Evolutionary conservation across 30 jellyfish, hydroid and myxozoan species (phyloP).

Genomic region (Pelagia noctiluca): DNA sequence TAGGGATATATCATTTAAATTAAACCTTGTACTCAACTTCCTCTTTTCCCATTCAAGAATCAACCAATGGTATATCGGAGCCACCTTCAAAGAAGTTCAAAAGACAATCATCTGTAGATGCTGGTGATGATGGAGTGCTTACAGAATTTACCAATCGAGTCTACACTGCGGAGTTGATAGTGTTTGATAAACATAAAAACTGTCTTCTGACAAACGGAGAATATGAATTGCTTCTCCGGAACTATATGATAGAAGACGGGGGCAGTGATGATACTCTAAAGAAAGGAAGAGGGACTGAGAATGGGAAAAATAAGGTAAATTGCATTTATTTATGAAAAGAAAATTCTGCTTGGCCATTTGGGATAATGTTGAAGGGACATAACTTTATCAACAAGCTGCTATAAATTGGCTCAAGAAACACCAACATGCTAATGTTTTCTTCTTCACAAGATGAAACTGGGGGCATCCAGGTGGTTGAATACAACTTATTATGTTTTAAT

Average conservation of each 20-base stretch:
- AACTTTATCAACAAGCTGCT: too few relatives aligned
- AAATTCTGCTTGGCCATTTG: too few relatives aligned
- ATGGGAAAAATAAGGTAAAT: constrained; percentile 76
- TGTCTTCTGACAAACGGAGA: constrained; percentile 91
- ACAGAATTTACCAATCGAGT: constrained; percentile 55
- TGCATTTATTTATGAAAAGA: too few relatives aligned
- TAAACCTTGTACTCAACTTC: too few relatives aligned
- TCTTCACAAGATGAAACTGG: too few relatives aligned
- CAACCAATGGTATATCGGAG: constrained; percentile 48
- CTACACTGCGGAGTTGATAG: constrained; percentile 89
- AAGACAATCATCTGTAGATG: constrained; percentile 27
- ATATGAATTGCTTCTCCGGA: constrained; percentile 90
- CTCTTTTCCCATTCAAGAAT: not conserved
- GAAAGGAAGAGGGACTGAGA: constrained; percentile 77
- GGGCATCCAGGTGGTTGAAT: too few relatives aligned
- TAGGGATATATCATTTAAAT: too few relatives aligned
- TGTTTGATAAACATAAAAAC: constrained; percentile 87
- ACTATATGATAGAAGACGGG: constrained; percentile 53
- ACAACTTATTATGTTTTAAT: too few relatives aligned
- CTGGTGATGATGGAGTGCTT: constrained; percentile 8
- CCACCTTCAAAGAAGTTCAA: constrained; percentile 84
- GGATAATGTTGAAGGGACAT: too few relatives aligned
- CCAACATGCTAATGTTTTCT: too few relatives aligned
- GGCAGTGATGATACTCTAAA: constrained; percentile 47
- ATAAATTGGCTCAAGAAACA: too few relatives aligned